Percentiles rank a stretch among this genome's conserved stretches.
Evolutionary conservation across 2,113 vertebrate genomes (phyloP).

Genomic region (Ornithorhynchus anatinus): DNA sequence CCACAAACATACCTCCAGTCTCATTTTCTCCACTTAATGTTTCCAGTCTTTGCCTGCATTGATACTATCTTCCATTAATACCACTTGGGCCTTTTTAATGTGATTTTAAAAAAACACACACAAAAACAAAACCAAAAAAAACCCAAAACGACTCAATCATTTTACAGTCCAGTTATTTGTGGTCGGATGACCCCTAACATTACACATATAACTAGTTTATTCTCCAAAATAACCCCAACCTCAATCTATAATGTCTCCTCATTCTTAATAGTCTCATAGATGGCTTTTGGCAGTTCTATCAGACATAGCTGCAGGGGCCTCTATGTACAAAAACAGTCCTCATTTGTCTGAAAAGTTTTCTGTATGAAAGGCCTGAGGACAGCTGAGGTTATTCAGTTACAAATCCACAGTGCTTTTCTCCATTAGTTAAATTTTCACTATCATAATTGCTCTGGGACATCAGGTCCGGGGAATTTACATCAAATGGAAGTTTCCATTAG

Average conservation of each 20-base stretch:
- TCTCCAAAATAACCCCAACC: constrained; percentile 3
- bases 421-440: too few species aligned
- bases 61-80: constrained; percentile 46
- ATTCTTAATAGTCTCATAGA: constrained; percentile 47
- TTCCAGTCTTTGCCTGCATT: constrained; percentile 29
- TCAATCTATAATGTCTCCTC: constrained; percentile 30
- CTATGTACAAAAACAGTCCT: constrained; percentile 13
- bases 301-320: constrained; percentile 12
- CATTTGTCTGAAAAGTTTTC: constrained; percentile 3
- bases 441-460: too few species aligned
- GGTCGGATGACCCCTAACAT: constrained; percentile 27
- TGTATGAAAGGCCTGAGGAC: neutral
- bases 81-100: neutral
- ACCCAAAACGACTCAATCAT: constrained; percentile 15
- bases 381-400: neutral
- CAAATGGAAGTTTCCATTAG: too few species aligned
- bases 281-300: constrained; percentile 39
- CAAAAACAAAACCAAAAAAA: too few species aligned
- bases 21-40: constrained; percentile 54
- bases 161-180: constrained; percentile 50
- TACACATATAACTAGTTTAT: neutral
- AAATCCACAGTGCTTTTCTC: neutral
- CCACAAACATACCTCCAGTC: constrained; percentile 28
- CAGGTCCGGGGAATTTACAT: too few species aligned
- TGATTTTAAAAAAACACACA: too few species aligned